Percentiles rank a stretch among this genome's conserved stretches.
These are phyloP conservation scores for Aspidiotus destructor DNA, from an alignment of 2,888 invertebrate genomes.

Conservation along the genomic window DNA sequence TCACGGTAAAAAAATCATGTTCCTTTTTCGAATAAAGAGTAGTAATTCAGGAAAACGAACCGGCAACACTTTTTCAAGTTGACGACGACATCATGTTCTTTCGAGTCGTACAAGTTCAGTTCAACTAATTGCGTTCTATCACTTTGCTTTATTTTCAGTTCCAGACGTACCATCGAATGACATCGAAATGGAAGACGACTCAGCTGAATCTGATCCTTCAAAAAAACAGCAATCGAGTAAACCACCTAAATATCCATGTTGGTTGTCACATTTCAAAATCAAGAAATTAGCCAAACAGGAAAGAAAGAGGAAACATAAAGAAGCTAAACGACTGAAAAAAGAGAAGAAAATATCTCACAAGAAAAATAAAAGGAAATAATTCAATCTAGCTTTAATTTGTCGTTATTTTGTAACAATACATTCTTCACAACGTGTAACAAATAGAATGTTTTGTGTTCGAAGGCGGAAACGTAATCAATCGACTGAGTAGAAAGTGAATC, in stretches of 20 bases:
- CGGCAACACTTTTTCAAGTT: too few relatives aligned
- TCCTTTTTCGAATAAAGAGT: too few relatives aligned
- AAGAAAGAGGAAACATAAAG: slow-evolving; percentile 24
- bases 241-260: slow-evolving; percentile 28
- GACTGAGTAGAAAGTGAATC: neutral
- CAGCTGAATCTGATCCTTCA: neutral
- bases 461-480: neutral
- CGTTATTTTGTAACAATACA: neutral
- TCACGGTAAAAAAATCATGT: too few relatives aligned
- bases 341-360: slow-evolving; percentile 10
- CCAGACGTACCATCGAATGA: neutral
- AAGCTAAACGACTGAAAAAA: slow-evolving; percentile 28
- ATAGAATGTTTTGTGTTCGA: slow-evolving; percentile 4
- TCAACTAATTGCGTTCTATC: too few relatives aligned
- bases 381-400: neutral
- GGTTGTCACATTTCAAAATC: slow-evolving; percentile 30
- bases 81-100: too few relatives aligned
- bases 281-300: slow-evolving; percentile 27
- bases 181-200: slow-evolving; percentile 18
- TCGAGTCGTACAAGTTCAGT: too few relatives aligned
- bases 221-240: slow-evolving; percentile 6
- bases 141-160: too few relatives aligned
- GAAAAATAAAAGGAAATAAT: slow-evolving; percentile 22
- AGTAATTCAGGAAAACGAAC: too few relatives aligned
- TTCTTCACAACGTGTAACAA: neutral